phyloP scores from a whole-genome alignment of 1,140 invertebrate genomes.

The Adoxophyes honmai region DNA sequence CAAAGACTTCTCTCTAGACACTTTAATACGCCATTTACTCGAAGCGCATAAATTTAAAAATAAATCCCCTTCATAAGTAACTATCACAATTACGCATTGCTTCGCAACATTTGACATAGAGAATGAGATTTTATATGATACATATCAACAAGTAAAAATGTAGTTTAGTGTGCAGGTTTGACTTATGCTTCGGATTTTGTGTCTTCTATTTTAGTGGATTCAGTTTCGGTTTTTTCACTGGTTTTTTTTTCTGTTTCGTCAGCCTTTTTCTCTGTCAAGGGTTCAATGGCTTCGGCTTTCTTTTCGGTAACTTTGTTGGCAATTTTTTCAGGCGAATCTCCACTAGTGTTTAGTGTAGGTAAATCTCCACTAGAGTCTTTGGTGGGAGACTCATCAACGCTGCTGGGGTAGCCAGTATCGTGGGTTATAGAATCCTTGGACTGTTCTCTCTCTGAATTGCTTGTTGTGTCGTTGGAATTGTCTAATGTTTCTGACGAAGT shows the following conservation, averaged over 20 bases:
- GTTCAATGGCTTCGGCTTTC: neutral
- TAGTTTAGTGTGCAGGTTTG: neutral
- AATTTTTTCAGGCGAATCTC: no score
- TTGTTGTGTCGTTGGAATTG: conserved; percentile 29
- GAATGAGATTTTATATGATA: conserved; percentile 22
- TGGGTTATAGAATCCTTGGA: conserved; percentile 40
- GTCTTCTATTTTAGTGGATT: neutral
- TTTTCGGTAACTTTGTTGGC: neutral
- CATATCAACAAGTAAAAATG: neutral
- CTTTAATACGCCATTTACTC: neutral
- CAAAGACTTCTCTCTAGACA: conserved; percentile 10
- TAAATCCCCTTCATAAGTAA: conserved; percentile 13
- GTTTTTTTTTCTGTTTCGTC: neutral
- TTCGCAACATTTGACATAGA: neutral
- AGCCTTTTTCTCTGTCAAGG: neutral
- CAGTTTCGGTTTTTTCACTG: neutral
- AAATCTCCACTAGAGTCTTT: conserved; percentile 6
- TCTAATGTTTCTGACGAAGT: conserved; percentile 30
- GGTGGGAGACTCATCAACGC: conserved; percentile 13
- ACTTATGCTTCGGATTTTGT: neutral
- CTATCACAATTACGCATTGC: conserved; percentile 20
- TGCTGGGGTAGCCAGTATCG: conserved; percentile 34
- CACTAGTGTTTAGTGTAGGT: conserved; percentile 6
- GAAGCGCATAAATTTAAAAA: neutral
- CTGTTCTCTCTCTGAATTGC: conserved; percentile 33